These are phyloP conservation scores for Bostrychus sinensis DNA, from an alignment of 2,113 vertebrate species.

Conservation along the genomic window DNA sequence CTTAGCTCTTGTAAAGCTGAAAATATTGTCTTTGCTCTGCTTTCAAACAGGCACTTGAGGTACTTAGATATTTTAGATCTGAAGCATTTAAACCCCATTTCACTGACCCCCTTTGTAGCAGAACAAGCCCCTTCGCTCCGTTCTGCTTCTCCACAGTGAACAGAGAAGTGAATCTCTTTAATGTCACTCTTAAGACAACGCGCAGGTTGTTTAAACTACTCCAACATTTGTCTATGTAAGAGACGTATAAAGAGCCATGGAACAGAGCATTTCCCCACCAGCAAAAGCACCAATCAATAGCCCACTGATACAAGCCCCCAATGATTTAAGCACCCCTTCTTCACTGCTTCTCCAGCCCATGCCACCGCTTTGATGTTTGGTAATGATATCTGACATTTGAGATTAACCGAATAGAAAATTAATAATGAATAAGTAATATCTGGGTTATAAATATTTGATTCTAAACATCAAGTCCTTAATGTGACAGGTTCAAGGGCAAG, in stretches of 20 bases:
- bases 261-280: conserved; percentile 35
- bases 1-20: too few relatives aligned
- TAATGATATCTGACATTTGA: conserved; percentile 65
- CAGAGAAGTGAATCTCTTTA: not conserved
- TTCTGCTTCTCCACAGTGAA: not conserved
- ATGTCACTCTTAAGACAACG: not conserved
- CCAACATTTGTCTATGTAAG: conserved; percentile 1
- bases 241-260: conserved; percentile 31
- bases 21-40: not conserved
- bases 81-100: not conserved
- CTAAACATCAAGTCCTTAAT: conserved; percentile 59
- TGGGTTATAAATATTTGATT: conserved; percentile 65
- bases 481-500: conserved; percentile 89
- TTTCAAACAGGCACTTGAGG: not conserved
- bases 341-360: conserved; percentile 38
- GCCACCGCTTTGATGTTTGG: conserved; percentile 56
- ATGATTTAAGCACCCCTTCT: conserved; percentile 42
- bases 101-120: not conserved
- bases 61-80: not conserved
- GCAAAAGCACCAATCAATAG: conserved; percentile 50
- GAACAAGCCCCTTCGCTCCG: not conserved
- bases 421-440: conserved; percentile 62
- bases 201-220: conserved; percentile 12
- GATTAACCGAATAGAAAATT: conserved; percentile 63
- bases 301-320: conserved; percentile 35